Conservation (phyloP, 2,113 vertebrate genomes). For the Corydoras maculifer region DNA sequence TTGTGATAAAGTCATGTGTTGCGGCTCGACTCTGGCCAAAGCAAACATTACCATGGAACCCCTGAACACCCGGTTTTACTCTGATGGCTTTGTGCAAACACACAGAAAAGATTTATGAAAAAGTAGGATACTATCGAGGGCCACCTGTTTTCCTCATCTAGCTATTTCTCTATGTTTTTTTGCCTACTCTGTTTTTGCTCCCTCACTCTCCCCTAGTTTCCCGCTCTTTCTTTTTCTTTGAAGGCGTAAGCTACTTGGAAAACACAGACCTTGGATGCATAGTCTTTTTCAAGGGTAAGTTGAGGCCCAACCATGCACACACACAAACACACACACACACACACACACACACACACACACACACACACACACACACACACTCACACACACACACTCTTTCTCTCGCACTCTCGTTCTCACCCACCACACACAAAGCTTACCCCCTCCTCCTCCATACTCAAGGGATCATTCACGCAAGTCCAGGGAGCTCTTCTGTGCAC, state of each 20-base stretch:
- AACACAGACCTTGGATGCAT: conserved; percentile 38
- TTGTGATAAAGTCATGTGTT: conserved; percentile 22
- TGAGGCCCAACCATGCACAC: conserved; percentile 22
- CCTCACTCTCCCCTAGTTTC: conserved; percentile 26
- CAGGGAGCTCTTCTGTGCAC: conserved; percentile 55
- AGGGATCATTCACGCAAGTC: conserved; percentile 57
- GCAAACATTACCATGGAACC: conserved; percentile 14
- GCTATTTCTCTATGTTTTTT: neutral
- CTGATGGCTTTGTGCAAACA: conserved; percentile 20
- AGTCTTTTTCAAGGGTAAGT: conserved; percentile 35
- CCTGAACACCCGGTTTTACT: neutral
- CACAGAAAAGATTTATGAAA: conserved; percentile 45
- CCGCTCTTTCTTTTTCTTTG: conserved; percentile 32
- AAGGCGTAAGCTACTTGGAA: conserved; percentile 20
- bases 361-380: conserved; percentile 6
- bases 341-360: conserved; percentile 25
- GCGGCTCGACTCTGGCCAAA: conserved; percentile 10
- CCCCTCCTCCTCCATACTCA: conserved; percentile 48
- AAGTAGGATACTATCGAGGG: conserved; percentile 40
- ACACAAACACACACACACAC: conserved; percentile 16
- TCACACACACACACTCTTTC: conserved; percentile 11
- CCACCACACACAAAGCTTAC: conserved; percentile 24
- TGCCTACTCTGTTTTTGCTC: neutral
- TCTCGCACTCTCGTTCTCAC: neutral
- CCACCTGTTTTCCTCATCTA: conserved; percentile 48